These are phyloP conservation scores for Anagyrus pseudococci DNA, from an alignment of 2,888 invertebrate genomes.

Conservation along the genomic window DNA sequence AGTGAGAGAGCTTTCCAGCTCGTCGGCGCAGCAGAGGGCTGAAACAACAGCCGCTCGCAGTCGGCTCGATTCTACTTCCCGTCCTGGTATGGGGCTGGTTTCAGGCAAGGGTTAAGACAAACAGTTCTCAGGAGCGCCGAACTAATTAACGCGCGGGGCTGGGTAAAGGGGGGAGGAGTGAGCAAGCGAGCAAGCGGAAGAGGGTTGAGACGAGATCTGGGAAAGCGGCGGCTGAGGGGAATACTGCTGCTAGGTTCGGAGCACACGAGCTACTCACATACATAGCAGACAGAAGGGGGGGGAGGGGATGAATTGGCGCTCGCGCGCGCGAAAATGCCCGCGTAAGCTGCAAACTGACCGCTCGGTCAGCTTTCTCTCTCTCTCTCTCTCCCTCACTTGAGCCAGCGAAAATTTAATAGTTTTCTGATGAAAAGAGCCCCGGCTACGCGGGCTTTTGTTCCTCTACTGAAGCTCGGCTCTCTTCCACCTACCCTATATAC, in stretches of 20 bases:
- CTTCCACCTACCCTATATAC: too few relatives aligned
- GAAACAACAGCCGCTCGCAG: constrained; percentile 52
- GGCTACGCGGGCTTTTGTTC: constrained; percentile 1
- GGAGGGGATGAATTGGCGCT: too few relatives aligned
- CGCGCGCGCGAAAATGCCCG: constrained; percentile 20
- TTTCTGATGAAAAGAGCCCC: constrained; percentile 6
- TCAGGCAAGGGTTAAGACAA: constrained; percentile 50
- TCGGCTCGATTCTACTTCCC: constrained; percentile 41
- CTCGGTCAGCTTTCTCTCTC: background rate
- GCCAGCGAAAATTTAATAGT: constrained; percentile 36
- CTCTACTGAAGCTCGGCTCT: too few relatives aligned
- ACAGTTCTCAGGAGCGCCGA: constrained; percentile 52
- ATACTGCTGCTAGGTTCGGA: constrained; percentile 4
- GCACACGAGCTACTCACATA: too few relatives aligned
- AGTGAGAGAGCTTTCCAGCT: too few relatives aligned
- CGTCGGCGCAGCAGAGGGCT: constrained; percentile 31
- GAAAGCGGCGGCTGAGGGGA: too few relatives aligned
- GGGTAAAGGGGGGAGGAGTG: constrained; percentile 8
- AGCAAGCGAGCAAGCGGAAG: too few relatives aligned
- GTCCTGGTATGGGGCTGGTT: too few relatives aligned
- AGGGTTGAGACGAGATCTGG: too few relatives aligned
- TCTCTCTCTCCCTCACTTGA: too few relatives aligned
- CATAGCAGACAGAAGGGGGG: too few relatives aligned
- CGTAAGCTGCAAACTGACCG: constrained; percentile 19
- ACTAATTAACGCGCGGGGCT: constrained; percentile 59